phyloP scores from a whole-genome alignment of 2,113 vertebrate species.

The Brachypteracias leptosomus region DNA sequence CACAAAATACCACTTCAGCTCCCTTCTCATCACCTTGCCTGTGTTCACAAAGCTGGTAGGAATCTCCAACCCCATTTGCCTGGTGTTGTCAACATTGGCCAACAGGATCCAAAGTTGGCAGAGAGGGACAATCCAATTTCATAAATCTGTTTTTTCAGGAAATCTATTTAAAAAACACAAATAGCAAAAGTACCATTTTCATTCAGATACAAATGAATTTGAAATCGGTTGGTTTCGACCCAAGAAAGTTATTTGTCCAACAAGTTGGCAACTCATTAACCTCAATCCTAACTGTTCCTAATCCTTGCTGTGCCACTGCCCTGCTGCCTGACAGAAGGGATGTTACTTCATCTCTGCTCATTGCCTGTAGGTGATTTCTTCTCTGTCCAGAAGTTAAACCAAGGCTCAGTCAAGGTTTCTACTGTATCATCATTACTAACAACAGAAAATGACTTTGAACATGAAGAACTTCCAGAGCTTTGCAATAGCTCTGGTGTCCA shows the following conservation, averaged over 20 bases:
- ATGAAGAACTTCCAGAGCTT: slow-evolving; percentile 1
- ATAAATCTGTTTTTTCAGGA: background rate
- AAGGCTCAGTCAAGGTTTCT: background rate
- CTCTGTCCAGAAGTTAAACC: background rate
- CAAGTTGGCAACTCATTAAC: background rate
- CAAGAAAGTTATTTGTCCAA: background rate
- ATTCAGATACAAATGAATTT: background rate
- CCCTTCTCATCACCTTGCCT: background rate
- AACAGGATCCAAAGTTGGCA: background rate
- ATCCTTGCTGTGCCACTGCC: background rate
- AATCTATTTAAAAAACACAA: background rate
- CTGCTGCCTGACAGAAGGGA: background rate
- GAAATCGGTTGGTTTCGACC: background rate
- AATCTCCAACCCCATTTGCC: background rate
- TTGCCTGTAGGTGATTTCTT: background rate
- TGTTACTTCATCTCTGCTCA: background rate
- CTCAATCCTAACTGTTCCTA: background rate
- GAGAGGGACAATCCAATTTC: background rate
- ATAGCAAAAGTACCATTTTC: background rate
- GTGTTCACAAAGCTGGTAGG: background rate
- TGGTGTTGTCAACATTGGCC: background rate
- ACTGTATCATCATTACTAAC: background rate
- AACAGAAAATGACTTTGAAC: slow-evolving; percentile 36
- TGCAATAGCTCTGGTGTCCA: slow-evolving; percentile 15
- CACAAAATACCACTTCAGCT: background rate